Base-by-base conservation (phyloP, 2,113 vertebrate genomes). In the Leucopsar rothschildi region DNA sequence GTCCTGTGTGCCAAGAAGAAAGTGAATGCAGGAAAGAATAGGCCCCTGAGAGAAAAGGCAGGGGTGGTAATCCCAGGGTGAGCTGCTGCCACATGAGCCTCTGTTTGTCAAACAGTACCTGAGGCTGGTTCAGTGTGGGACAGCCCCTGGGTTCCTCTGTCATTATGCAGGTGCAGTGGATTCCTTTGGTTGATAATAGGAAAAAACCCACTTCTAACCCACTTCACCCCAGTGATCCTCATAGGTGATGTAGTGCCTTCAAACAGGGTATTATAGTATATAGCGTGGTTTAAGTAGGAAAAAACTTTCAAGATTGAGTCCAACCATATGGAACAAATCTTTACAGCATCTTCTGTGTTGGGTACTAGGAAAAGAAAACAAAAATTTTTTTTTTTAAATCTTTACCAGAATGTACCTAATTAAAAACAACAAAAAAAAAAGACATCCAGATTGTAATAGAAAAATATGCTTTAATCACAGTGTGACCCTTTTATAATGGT, bases 401-500 rank as follows among this genome's bases (percentile, higher is more conserved):
- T 85, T 84, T 65, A 29, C 50, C 53, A 40, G 66, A 87, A 69
- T 73, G 37, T 18, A 84, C 47, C 82, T 82, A 90, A 91, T 95
- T 86, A 93, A 86, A 95, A 90, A 25, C 28, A 75, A 49, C 27
- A n/a, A 64, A n/a, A 35, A 59, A 27, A 75, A 70, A 70, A 53
- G 42, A 11, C 27, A 63, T 66, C 35, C 60, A 83, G 82, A 88
- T 37, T 91, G 55, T 75, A 63, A 61, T 57, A 96, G 47, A 50
- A 73, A 92, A 93, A 85, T 65, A 39, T 3, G 28, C 82, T 94
- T 90, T 94, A 86, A 91, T 95, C 87, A 57, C 80, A 82, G 35
- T 25, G 44, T 72, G 52, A 77, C 76, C 71, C 68, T 93, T 93
- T 79, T 66, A 44, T 86, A 47, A 90, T 77, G 63, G 47, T 82